Evolutionary conservation across 2,113 vertebrate species (phyloP), one percentile per base, ranked within the genome.

Genomic region (Syrrhaptes paradoxus): DNA sequence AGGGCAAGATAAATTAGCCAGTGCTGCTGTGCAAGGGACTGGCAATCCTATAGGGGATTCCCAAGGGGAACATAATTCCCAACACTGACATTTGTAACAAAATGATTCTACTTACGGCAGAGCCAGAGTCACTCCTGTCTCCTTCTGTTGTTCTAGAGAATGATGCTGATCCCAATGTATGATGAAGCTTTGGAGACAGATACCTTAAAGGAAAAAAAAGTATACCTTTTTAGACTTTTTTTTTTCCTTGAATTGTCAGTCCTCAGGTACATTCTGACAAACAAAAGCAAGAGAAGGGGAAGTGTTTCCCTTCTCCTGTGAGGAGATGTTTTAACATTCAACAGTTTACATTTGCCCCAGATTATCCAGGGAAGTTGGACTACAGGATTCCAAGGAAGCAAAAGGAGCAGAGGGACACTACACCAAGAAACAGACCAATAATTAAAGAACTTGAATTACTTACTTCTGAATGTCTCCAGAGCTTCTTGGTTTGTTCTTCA

Each of bases 391-490:
- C 48, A 86, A 84, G 21, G 32, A 54, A 90, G 29, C 51, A 86
- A 83, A 55, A 0, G 22, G 55, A 85, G n/a, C 12, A 70, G 55
- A 74, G 10, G 13, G 59, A 46, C 78, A 65, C 46, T 31, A 32
- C 4, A 43, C 12, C 28, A 82, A 70, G 29, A 80, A 83, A 55
- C 4, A 77, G 57, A 67, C 8, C 26, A 70, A 22, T 19, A 74
- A 73, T 34, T 34, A 20, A 75, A 48, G 66, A 73, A 55, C 31
- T 13, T 34, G 6, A 43, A 63, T 82, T 15, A 88, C 98, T 97
- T 95, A 99, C 99, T 97, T 99, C 54, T 99, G 98, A 85, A 99
- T 99, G 87, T 98, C 97, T 93, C 98, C 99, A 20, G 48, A 48
- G 29, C n/a, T 55, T 24, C 65, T 89, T 46, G 95, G 84, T 79